Base-by-base conservation (phyloP, 2,888 invertebrate species). In the Zelleria hepariella region DNA sequence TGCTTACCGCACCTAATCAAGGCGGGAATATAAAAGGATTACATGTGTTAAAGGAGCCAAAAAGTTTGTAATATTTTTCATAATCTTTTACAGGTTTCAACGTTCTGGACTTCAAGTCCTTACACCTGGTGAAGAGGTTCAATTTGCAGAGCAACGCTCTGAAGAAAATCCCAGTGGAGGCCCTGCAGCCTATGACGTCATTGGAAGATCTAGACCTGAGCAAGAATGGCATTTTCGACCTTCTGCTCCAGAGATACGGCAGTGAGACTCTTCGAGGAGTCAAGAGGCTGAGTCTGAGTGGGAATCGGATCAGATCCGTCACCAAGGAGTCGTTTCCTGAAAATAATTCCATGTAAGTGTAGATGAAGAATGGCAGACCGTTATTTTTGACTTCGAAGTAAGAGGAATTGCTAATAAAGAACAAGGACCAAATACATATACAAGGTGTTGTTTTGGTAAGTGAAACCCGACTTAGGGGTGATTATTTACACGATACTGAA, bases 141-240 rank as follows among this genome's bases (percentile, higher is more conserved):
- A 85, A 80, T 75, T 72, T 91, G 53, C 89, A 88, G 62, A 80
- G 78, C 52, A 91, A 91, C 65, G 63, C 72, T 25, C 66, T 91
- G 47, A 77, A 75, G 65, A 74, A 73, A 60, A 77, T 91, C 27
- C 86, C 86, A 0, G 66, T 80, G 15, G 79, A 82, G 3, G 75
- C 86, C 0, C 62, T 90, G 20, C 70, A 75, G 49, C 77, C 79
- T n/a, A 73, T 89, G 72, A 67, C 67, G 7, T 65, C 75, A 26
- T 66, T 91, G 20, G 81, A 84, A 64, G 80, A 82, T 7, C 62
- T 91, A 57, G 87, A 91, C 72, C 63, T 91, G 58, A 89, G 90
- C 64, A 80, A 87, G 62, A 91, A 91, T 68, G 75, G 72, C 0
- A 80, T 89, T 48, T 75, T 68, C 21, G 82, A 84, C 57, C 62